phyloP scores from a whole-genome alignment of 2,797 vertebrate genomes.

The Bovichtus variegatus region DNA sequence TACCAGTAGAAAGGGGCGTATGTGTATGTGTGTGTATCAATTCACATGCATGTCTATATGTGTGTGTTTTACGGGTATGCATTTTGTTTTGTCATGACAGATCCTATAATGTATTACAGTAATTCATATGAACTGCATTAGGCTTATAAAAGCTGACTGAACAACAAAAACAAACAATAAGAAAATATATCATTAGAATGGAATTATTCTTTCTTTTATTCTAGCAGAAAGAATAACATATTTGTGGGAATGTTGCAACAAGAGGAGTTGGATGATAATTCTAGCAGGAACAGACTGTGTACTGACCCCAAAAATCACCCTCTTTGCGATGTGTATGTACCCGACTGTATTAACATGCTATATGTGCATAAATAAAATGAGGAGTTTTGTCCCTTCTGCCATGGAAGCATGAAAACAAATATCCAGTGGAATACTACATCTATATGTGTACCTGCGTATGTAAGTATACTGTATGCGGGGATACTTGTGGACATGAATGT shows the following conservation, averaged over 20 bases:
- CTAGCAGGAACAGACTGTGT: neutral
- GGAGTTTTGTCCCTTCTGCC: neutral
- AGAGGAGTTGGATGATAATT: neutral
- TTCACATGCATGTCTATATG: conserved; percentile 31
- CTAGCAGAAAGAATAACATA: conserved; percentile 1
- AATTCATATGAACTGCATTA: conserved; percentile 40
- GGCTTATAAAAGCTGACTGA: conserved; percentile 24
- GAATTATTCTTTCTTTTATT: neutral
- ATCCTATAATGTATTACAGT: conserved; percentile 22
- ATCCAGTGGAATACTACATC: neutral
- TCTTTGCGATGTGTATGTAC: neutral
- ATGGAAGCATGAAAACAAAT: neutral
- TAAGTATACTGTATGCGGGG: neutral
- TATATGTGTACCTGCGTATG: neutral
- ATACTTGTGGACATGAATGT: neutral
- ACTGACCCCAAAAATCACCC: neutral
- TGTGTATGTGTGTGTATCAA: conserved; percentile 29
- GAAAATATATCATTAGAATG: neutral
- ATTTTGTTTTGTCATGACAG: conserved; percentile 45
- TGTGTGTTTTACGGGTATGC: conserved; percentile 30
- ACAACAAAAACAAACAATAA: conserved; percentile 25
- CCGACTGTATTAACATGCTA: neutral
- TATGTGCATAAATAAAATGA: neutral
- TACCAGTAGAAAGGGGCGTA: conserved; percentile 52
- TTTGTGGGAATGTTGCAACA: neutral